Base-by-base conservation (phyloP, 2,797 vertebrate genomes). In the Adrianichthys oophorus region DNA sequence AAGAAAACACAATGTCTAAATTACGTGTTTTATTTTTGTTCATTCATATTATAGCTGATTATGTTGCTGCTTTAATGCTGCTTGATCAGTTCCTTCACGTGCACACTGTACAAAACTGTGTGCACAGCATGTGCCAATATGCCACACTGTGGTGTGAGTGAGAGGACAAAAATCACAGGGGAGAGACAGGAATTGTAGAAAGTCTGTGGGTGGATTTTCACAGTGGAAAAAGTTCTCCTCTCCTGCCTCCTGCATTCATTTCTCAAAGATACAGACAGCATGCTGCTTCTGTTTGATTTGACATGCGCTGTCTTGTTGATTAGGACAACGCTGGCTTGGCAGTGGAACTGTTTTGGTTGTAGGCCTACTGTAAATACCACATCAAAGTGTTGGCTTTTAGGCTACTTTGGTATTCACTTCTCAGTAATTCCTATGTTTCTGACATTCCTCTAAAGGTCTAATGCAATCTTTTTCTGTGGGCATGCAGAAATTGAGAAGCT, bases 301-400 rank as follows among this genome's bases (percentile, higher is more conserved):
- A 80, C 85, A 86, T 87, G 78, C 62, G 73, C 86, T 83, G 85
- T 89, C 84, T 88, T 87, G 79, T 70, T 86, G 85, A 90, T 90
- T 84, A 89, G 79, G 84, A 89, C 87, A 78, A 70, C 80, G 73
- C 84, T 87, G 79, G 73, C 84, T 87, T 85, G 85, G 88, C 86
- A 79, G 63, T 15, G 23, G 78, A 72, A 75, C 83, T 68, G 67
- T 83, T 89, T 86, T 87, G 78, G 82, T 92, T 87, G 62, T 65
- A 79, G 65, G 56, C 62, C 59, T 65, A 76, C 70, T 82, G 76
- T 86, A 88, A 86, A 85, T 76, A 65, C 56, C 66, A 83, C 85
- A 83, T 90, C 83, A 90, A 90, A 88, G 82, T 61, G 58, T 72
- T 59, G 62, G 83, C 51, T 73, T 79, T 79, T 41, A 43, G 68